Conservation (phyloP, 2,113 vertebrate genomes). For the Aegithalos caudatus region DNA sequence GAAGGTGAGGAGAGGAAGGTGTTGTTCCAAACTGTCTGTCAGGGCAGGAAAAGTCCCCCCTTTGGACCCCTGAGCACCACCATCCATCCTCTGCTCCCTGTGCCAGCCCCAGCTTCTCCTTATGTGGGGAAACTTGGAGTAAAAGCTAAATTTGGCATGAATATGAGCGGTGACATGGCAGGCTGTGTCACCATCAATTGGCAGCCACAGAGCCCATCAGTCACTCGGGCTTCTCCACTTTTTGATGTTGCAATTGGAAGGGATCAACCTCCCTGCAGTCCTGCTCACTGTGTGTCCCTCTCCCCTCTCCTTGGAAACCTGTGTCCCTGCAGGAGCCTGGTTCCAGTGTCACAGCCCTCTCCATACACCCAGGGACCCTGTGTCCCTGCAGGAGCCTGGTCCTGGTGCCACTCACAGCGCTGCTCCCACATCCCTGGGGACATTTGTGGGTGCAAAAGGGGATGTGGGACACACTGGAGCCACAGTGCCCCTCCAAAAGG, state of each 20-base stretch:
- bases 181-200: slow-evolving; percentile 19
- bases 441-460: rapidly evolving
- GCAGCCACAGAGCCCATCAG: not conserved
- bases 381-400: too few relatives aligned
- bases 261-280: not conserved
- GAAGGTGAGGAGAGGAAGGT: not conserved
- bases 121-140: not conserved
- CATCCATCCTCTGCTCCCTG: slow-evolving; percentile 12
- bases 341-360: too few relatives aligned
- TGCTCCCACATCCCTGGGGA: not conserved
- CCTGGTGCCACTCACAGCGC: too few relatives aligned
- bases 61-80: not conserved
- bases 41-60: not conserved
- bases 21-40: not conserved
- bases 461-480: not conserved
- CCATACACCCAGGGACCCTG: too few relatives aligned
- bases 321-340: too few relatives aligned
- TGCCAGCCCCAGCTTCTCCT: rapidly evolving
- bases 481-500: rapidly evolving
- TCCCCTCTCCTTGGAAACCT: rapidly evolving
- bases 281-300: rapidly evolving
- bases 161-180: not conserved
- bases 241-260: not conserved
- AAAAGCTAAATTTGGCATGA: slow-evolving; percentile 55
- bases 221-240: not conserved